Evolutionary conservation across 2,888 invertebrate genomes (phyloP), one percentile per base, ranked within the genome.

Genomic region (Thelaira solivaga): DNA sequence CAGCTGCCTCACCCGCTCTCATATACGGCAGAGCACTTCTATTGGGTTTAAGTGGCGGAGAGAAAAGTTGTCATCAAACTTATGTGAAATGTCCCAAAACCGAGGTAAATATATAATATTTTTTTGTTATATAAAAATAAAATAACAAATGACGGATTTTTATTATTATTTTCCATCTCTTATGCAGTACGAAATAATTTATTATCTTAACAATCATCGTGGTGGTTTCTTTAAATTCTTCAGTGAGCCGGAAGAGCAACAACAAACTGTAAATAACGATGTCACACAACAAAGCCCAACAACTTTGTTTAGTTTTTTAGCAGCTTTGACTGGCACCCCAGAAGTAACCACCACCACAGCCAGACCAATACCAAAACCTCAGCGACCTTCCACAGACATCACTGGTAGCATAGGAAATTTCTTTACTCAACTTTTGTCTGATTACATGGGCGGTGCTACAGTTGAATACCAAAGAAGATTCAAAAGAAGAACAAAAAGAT

Each of bases 151-250:
- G 57, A 59, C 59, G 57, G 29, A 43, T 34, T 16, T 26, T 29
- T n/a, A 73, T 11, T 43, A 49, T 22, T 51, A 8, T 2, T 62
- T n/a, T 43, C 49, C 13, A 36, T 16, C 6, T 55, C 13, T 47
- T 59, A 53, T 29, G 18, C 91, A 94, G 29, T 93, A 93, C 81
- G 91, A 92, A 81, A 90, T 96, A 8, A 91, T 95, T 36, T 90
- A 93, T 86, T 96, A 96, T 86, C 90, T 96, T 59, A 96, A 96
- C 89, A 96, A 95, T 87, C 93, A 96, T 85, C 95, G 95, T 69
- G 96, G 96, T 41, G 96, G 96, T 1, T 95, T 96, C 88, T 96
- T 95, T 85, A 91, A 94, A 77, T 94, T 94, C 85, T 95, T 95
- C 85, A 93, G 91, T 79, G 91, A 91, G 34, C 84, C 90, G 43